phyloP scores from a whole-genome alignment of 2,113 vertebrate genomes.

The Danionella cerebrum region DNA sequence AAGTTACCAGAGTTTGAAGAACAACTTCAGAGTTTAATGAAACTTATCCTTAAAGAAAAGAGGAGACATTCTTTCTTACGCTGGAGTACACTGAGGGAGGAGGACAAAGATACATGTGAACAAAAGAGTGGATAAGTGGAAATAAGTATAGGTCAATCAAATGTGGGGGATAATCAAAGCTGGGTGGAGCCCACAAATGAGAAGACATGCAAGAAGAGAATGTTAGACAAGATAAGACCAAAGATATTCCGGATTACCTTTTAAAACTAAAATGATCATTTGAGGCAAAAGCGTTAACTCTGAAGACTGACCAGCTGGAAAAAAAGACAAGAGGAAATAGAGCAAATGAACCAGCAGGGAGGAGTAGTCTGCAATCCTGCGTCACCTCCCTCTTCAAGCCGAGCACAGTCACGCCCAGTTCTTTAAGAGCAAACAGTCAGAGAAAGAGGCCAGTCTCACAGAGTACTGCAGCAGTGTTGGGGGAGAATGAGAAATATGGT shows the following conservation, averaged over 20 bases:
- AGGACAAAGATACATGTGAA: neutral
- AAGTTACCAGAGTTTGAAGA: neutral
- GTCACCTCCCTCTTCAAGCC: conserved; percentile 60
- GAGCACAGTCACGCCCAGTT: conserved; percentile 67
- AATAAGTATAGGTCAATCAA: conserved; percentile 10
- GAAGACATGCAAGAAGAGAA: conserved; percentile 8
- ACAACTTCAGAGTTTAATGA: neutral
- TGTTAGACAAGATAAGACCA: neutral
- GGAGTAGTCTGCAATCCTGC: conserved; percentile 48
- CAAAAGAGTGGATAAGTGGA: neutral
- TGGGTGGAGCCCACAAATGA: neutral
- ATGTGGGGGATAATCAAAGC: neutral
- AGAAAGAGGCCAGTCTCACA: neutral
- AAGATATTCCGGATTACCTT: conserved; percentile 1
- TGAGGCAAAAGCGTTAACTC: neutral
- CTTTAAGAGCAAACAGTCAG: conserved; percentile 45
- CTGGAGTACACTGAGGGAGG: neutral
- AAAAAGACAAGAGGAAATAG: conserved; percentile 1
- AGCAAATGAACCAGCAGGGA: conserved; percentile 33
- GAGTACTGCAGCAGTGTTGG: neutral
- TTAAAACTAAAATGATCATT: neutral
- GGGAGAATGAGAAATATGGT: conserved; percentile 29
- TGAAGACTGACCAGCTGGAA: conserved; percentile 2
- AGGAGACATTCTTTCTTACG: neutral
- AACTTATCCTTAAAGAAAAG: neutral